phyloP scores from a whole-genome alignment of 2,113 vertebrate genomes.

The Nothobranchius kuhntae region DNA sequence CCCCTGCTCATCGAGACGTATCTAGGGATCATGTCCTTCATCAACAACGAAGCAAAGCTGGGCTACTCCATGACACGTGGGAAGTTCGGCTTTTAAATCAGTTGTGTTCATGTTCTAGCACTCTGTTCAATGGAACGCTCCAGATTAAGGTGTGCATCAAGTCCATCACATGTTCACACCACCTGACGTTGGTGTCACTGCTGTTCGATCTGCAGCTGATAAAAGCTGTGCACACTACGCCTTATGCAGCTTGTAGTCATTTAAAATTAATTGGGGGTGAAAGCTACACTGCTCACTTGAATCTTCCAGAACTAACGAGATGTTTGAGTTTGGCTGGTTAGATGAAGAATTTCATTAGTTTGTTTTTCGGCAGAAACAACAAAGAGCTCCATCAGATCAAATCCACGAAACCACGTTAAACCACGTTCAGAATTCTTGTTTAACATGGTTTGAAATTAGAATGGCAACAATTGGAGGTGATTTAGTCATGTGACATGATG shows the following conservation, averaged over 20 bases:
- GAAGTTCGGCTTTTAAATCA: conserved; percentile 89
- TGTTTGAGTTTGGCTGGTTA: conserved; percentile 3
- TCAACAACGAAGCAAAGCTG: conserved; percentile 96
- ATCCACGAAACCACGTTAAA: neutral
- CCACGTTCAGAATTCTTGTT: neutral
- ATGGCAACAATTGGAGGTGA: conserved; percentile 1
- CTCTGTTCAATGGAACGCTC: conserved; percentile 29
- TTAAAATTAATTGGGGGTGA: conserved; percentile 11
- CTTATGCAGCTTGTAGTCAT: conserved; percentile 15
- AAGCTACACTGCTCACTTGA: conserved; percentile 2
- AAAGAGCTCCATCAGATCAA: neutral
- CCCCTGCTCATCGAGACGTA: conserved; percentile 97
- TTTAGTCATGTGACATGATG: conserved; percentile 9
- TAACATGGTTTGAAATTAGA: conserved; percentile 16
- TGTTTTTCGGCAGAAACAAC: too few relatives aligned
- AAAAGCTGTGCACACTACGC: conserved; percentile 19
- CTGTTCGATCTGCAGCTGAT: conserved; percentile 21
- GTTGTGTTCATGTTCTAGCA: conserved; percentile 14
- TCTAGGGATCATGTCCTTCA: conserved; percentile 95
- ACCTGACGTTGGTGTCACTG: conserved; percentile 17
- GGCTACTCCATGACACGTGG: conserved; percentile 97
- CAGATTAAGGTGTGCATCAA: conserved; percentile 13
- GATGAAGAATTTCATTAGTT: conserved; percentile 4
- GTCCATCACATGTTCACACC: conserved; percentile 12
- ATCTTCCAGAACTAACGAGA: conserved; percentile 3